A percentile compares a stretch with the other conserved stretches of the same genome.
phyloP scores from a whole-genome alignment of 1,140 invertebrate species.

The Apis mellifera region Amel_HAv3.1 CM009939.2:11469501-11470000 shows the following conservation, averaged over 20 bases:
- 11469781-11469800: slow-evolving; percentile 1
- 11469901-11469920: slow-evolving; percentile 3
- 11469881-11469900: background rate
- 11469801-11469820: slow-evolving; percentile 20
- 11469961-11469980: slow-evolving; percentile 20
- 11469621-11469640: background rate
- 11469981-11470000: slow-evolving; percentile 36
- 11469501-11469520: background rate
- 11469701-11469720: background rate
- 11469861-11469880: slow-evolving; percentile 10
- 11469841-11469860: background rate
- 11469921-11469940: background rate
- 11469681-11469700: background rate
- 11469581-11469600: background rate
- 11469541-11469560: background rate
- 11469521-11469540: background rate
- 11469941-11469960: slow-evolving; percentile 17
- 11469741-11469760: slow-evolving; percentile 16
- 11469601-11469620: background rate
- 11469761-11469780: background rate
- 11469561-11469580: slow-evolving; percentile 14
- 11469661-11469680: background rate
- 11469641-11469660: background rate
- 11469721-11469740: slow-evolving; percentile 4
- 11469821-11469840: slow-evolving; percentile 14